A percentile compares a stretch with the other conserved stretches of the same genome.
phyloP scores from a whole-genome alignment of 2,113 vertebrate species.

The Equus quagga region DNA sequence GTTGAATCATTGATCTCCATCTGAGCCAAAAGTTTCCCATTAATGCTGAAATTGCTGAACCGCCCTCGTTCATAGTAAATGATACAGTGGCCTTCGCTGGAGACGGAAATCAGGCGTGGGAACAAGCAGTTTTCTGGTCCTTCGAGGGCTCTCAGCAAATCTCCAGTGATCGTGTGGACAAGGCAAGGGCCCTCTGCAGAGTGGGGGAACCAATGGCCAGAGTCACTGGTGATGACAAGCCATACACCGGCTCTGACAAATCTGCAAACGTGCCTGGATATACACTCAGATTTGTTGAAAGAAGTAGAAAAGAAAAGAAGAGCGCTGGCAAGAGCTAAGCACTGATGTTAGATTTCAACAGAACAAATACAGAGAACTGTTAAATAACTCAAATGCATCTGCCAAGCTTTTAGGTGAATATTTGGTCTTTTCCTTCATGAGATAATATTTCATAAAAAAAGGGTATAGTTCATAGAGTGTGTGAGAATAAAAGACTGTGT shows the following conservation, averaged over 20 bases:
- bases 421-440: neutral
- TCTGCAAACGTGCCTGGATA: rapidly evolving
- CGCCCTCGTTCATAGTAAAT: slow-evolving; percentile 96
- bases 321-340: neutral
- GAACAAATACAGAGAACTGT: neutral
- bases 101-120: slow-evolving; percentile 97
- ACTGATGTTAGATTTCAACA: neutral
- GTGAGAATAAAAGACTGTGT: neutral
- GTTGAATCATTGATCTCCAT: slow-evolving; percentile 99
- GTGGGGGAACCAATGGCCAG: neutral
- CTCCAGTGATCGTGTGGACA: slow-evolving; percentile 99
- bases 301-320: neutral
- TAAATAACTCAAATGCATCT: neutral
- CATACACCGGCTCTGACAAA: neutral
- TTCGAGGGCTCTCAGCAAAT: slow-evolving; percentile 96
- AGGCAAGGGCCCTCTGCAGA: slow-evolving; percentile 97
- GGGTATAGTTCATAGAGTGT: neutral
- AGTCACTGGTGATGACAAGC: neutral
- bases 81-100: slow-evolving; percentile 99
- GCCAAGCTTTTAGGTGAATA: neutral
- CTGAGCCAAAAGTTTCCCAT: slow-evolving; percentile 97
- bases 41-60: slow-evolving; percentile 99
- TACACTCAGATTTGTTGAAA: neutral
- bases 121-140: slow-evolving; percentile 94
- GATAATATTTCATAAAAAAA: neutral